These are phyloP conservation scores for Megaceryle maxima DNA, from an alignment of 2,113 vertebrate genomes.

Conservation along the genomic window DNA sequence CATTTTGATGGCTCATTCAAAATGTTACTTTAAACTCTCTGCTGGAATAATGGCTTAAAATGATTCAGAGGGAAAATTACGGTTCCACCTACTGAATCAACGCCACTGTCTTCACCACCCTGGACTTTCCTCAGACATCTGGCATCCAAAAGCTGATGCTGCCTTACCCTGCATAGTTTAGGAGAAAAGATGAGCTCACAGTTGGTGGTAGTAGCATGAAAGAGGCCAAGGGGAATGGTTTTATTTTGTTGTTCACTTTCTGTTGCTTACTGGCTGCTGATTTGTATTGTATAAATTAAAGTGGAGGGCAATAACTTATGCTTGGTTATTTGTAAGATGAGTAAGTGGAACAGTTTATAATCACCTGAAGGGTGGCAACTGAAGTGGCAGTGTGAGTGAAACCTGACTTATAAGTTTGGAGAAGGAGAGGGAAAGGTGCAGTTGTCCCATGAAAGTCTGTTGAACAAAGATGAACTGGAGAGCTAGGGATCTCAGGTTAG, in stretches of 20 bases:
- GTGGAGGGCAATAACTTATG: not conserved
- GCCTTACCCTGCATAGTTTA: not conserved
- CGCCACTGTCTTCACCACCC: not conserved
- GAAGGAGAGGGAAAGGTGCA: not conserved
- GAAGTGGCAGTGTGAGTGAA: not conserved
- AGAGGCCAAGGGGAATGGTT: not conserved
- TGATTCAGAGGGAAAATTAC: not conserved
- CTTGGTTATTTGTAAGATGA: not conserved
- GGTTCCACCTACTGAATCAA: constrained; percentile 3
- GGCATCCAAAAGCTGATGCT: not conserved
- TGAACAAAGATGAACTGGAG: not conserved
- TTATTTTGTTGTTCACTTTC: not conserved
- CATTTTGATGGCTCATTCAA: not conserved
- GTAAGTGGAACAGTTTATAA: not conserved
- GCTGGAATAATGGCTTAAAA: not conserved
- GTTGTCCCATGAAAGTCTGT: not conserved
- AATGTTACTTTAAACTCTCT: not conserved
- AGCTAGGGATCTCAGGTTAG: not conserved
- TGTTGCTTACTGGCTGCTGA: not conserved
- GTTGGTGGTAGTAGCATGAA: not conserved
- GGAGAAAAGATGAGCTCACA: not conserved
- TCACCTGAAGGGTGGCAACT: not conserved
- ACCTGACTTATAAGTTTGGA: not conserved
- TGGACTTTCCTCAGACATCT: not conserved
- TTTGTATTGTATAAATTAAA: not conserved